phyloP scores from a whole-genome alignment of 2,113 vertebrate genomes.

The Zosterops hypoxanthus region DNA sequence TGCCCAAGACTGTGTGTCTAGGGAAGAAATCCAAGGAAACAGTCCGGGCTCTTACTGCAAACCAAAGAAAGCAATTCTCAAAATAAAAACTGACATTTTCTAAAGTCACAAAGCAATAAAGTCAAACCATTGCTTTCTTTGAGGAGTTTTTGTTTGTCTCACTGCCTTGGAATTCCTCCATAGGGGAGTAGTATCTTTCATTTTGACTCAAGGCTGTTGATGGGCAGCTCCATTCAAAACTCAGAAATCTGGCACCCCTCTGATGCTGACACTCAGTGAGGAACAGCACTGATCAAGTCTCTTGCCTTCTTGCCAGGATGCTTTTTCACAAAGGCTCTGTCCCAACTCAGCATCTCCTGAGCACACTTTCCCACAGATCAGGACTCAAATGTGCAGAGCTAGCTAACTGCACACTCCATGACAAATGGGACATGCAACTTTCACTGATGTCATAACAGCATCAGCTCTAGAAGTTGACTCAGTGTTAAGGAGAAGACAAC shows the following conservation, averaged over 20 bases:
- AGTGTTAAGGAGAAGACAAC: not conserved
- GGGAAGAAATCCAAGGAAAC: slow-evolving; percentile 21
- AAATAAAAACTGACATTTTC: slow-evolving; percentile 6
- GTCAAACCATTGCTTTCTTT: not conserved
- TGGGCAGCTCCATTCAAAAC: not conserved
- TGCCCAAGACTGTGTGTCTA: not conserved
- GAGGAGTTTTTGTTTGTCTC: not conserved
- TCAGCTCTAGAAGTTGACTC: not conserved
- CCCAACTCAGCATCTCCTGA: not conserved
- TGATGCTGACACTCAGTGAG: not conserved
- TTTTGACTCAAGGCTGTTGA: not conserved
- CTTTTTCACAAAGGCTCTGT: not conserved
- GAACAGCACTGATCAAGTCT: not conserved
- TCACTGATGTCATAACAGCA: not conserved
- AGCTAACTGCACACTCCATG: not conserved
- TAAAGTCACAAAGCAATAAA: not conserved
- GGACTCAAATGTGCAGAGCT: not conserved
- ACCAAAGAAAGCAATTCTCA: slow-evolving; percentile 2
- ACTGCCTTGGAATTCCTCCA: not conserved
- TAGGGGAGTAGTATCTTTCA: not conserved
- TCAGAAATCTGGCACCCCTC: not conserved
- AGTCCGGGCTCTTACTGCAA: not conserved
- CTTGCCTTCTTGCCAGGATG: not conserved
- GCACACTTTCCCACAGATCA: not conserved
- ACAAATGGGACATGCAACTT: not conserved